Conservation (phyloP, 2,113 vertebrate species). For the Pseudopodoces humilis region DNA sequence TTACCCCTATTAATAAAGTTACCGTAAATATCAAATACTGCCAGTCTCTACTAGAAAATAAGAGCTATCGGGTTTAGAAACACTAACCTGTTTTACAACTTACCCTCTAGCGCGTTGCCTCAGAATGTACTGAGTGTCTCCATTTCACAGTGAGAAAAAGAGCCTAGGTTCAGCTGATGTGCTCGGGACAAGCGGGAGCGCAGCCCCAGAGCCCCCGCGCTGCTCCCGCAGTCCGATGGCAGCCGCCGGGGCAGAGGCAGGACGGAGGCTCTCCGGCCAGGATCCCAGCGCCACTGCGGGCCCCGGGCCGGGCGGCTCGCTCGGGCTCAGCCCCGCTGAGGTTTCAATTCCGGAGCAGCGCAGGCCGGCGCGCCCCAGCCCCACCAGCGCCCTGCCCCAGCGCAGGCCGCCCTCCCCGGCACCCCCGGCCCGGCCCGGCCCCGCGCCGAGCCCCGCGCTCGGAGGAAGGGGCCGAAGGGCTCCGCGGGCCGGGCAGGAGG, state of each 20-base stretch:
- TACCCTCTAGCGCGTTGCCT: rapidly evolving
- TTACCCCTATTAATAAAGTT: neutral
- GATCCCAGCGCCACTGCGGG: rapidly evolving
- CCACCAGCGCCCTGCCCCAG: neutral
- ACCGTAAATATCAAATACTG: neutral
- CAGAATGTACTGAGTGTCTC: rapidly evolving
- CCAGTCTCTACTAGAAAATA: neutral
- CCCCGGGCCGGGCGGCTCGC: neutral
- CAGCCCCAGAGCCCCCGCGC: rapidly evolving
- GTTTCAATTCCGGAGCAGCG: neutral
- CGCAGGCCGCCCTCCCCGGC: neutral
- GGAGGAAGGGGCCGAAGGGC: neutral
- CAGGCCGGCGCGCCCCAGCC: neutral
- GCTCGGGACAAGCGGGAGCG: rapidly evolving
- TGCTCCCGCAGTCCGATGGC: rapidly evolving
- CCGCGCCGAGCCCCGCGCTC: neutral
- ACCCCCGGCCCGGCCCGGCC: neutral
- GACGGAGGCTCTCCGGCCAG: rapidly evolving
- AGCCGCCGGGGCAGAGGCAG: too few species aligned
- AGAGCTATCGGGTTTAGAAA: neutral
- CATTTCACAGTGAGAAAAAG: rapidly evolving
- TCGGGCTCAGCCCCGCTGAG: too few species aligned
- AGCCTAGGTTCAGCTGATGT: rapidly evolving
- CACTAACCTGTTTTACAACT: neutral
- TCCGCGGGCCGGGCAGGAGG: neutral